phyloP scores from a whole-genome alignment of 2,888 invertebrate species.

The Eupithecia centaureata region DNA sequence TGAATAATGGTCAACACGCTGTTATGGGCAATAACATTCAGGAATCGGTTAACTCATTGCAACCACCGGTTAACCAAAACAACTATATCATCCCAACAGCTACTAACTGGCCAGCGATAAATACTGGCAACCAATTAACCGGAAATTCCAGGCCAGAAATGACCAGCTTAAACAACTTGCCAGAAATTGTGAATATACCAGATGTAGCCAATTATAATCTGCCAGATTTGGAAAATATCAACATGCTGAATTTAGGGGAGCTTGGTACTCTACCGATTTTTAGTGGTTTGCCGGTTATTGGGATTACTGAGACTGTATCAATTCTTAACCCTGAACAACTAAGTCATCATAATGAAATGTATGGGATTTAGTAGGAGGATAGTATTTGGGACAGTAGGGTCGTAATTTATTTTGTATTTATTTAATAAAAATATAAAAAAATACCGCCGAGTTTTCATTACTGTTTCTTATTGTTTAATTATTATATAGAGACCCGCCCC shows the following conservation, averaged over 20 bases:
- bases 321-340: slow-evolving; percentile 44
- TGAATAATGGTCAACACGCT: not conserved
- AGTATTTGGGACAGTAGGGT: not conserved
- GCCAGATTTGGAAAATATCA: slow-evolving; percentile 22
- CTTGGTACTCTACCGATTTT: slow-evolving; percentile 52
- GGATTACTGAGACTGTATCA: slow-evolving; percentile 54
- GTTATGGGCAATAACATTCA: not conserved
- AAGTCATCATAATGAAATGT: not conserved
- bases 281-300: slow-evolving; percentile 57
- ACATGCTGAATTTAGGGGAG: slow-evolving; percentile 45
- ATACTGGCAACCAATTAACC: not conserved
- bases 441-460: not conserved
- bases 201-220: slow-evolving; percentile 27
- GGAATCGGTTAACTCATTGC: not conserved
- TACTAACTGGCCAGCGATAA: not conserved
- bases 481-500: not conserved
- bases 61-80: not conserved
- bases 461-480: not conserved
- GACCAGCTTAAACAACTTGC: slow-evolving; percentile 25
- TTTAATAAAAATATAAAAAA: not conserved
- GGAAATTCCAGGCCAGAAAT: not conserved
- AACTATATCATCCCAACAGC: not conserved
- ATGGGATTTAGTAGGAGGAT: not conserved
- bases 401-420: not conserved
- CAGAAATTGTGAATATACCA: slow-evolving; percentile 14